Base-by-base conservation (phyloP, 2,888 invertebrate species). In the Iselma pallidipennis region DNA sequence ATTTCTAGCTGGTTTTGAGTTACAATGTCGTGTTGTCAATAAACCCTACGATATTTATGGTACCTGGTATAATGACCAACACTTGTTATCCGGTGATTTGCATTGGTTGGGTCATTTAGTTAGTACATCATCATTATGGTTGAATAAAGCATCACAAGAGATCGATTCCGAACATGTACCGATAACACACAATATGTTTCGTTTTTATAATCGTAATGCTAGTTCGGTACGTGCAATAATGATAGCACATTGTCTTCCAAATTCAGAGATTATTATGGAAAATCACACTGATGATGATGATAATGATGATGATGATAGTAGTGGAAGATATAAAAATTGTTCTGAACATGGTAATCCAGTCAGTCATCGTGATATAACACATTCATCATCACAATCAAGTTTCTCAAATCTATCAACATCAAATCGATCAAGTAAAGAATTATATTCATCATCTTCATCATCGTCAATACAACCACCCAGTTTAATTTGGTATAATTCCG, bases 1-100 rank as follows among this genome's bases (percentile, higher is more conserved):
- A n/a, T 57, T 79, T 82, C 45, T 76, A 89, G 90, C 85, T 74
- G 87, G 86, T 56, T 91, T 92, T 72, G 83, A 87, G 67, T 83
- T 77, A 26, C 76, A 90, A 70, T 91, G 91, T 73, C 83, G 91
- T 53, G 90, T 93, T 6, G 86, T 88, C 51, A 94, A 93, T 81
- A 91, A 91, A 71, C 94, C 94, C 0, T 94, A 93, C 74, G 94
- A 94, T 78, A 90, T 94, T 67, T 94, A 94, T 81, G 94, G 94
- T 7, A 90, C 92, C n/a, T 94, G 94, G 94, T 93, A 91, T 76
- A 91, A 90, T 74, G 91, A 92, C 76, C 87, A 88, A 69, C 90
- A 92, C 77, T 83, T 94, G 9, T 82, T 94, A 42, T 92, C 92
- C 7, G 94, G 93, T 1, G 90, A 92, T 76, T 82, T 93, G n/a